Base-by-base conservation (phyloP, 2,888 invertebrate species). In the Ceramica pisi region DNA sequence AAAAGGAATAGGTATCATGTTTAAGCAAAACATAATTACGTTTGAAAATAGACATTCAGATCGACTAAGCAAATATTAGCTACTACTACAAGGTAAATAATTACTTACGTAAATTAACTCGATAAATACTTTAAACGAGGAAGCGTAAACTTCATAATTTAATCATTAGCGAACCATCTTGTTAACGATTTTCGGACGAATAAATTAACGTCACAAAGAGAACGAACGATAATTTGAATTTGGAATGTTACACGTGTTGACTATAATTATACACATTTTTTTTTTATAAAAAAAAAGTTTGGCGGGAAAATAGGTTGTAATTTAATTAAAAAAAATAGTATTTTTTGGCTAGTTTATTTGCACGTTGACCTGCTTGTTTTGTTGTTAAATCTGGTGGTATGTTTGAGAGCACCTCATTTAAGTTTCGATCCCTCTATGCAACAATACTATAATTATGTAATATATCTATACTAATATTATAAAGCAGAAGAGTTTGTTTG, bases 61-160 rank as follows among this genome's bases (percentile, higher is more conserved):
- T 50, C 3, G 6, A 4, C n/a, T n/a, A 44, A 44, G 14, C 4
- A 6, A 51, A 68, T 51, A 51, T 51, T 51, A 3, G 10, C 56
- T 6, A 14, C 38, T 50, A 46, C 31, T 21, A 62, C 19, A 41
- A 65, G n/a, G 21, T 56, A 21, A 7, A n/a, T 50, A 67, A 48
- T 56, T 26, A 48, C 48, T 56, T 26, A 48, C 48, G 14, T 56
- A 23, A 57, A 57, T 64, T 31, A 19, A 1, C 21, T 26, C 16
- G 35, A 19, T 57, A 71, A 71, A 44, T 48, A 55, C 16, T 61
- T 56, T 44, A 50, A 50, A 56, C 21, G 35, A 61, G 35, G 59
- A 61, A 50, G 55, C 44, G 51, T 50, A 31, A 26, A 61, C 21
- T 68, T 75, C 10, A 10, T 55, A 44, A 59, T 70, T 67, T 31